These are phyloP conservation scores for Lepidocyrtinus sp. DNA, from an alignment of 2,888 invertebrate genomes.

Conservation along the genomic window DNA sequence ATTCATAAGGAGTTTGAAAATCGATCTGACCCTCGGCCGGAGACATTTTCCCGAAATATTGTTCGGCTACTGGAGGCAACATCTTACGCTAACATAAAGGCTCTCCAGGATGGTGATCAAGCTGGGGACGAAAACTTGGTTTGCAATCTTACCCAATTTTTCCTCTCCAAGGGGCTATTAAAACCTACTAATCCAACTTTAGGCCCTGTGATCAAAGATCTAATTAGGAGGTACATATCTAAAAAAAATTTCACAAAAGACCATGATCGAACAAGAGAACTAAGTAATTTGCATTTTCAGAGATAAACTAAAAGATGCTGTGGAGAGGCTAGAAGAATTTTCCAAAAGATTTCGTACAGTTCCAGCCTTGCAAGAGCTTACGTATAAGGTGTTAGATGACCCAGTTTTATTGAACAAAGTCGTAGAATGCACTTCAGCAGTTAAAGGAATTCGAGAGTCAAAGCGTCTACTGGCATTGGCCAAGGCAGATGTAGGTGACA, in stretches of 20 bases:
- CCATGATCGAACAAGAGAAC: too few relatives aligned
- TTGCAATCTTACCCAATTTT: conserved; percentile 25
- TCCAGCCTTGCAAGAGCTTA: conserved; percentile 52
- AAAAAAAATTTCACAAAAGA: neutral
- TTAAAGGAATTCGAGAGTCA: conserved; percentile 36
- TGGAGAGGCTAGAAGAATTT: conserved; percentile 39
- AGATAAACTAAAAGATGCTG: conserved; percentile 40
- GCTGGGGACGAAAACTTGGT: conserved; percentile 16
- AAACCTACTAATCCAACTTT: conserved; percentile 43
- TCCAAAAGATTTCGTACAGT: conserved; percentile 29
- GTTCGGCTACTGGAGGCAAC: conserved; percentile 49
- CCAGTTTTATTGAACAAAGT: conserved; percentile 46
- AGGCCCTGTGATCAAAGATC: conserved; percentile 47
- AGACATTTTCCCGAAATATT: conserved; percentile 53
- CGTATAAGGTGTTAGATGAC: conserved; percentile 47
- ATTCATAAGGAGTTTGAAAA: conserved; percentile 24
- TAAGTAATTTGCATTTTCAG: too few relatives aligned
- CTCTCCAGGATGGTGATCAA: neutral
- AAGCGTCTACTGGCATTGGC: conserved; percentile 55
- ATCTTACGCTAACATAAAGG: conserved; percentile 3
- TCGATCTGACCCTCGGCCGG: neutral
- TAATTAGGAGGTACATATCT: conserved; percentile 39
- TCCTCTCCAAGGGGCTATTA: conserved; percentile 31
- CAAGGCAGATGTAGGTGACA: conserved; percentile 54
- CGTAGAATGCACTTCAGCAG: conserved; percentile 6